Evolutionary conservation across 1,140 invertebrate species (phyloP), one percentile per base, ranked within the genome.

Genomic region (Luehdorfia chinensis): DNA sequence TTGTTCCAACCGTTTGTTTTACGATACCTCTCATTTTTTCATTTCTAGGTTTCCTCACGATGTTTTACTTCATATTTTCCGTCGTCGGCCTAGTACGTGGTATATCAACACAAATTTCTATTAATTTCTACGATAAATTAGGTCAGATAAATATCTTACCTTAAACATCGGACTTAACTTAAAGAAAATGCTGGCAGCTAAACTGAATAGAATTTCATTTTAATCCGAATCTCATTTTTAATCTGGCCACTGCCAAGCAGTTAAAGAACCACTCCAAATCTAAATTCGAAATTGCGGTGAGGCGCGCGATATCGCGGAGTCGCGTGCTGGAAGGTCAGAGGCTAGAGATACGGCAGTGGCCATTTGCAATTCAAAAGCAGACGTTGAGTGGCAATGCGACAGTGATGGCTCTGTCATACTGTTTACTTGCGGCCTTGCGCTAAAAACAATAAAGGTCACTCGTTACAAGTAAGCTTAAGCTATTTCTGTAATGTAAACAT

Each of bases 301-400:
- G 50, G 28, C 28, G 46, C 45, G 66, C 61, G 68, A 75, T 75
- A 75, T 69, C 60, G 54, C 62, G 51, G 28, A 41, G 43, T 77
- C 62, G 68, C 70, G 75, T 76, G 75, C 37, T 39, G 39, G 66
- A 81, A 76, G 77, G 75, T 63, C 68, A 68, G 41, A 59, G 37
- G 49, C 30, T 68, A 66, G 54, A 79, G 67, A 71, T 73, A 73
- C 51, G 27, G 31, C 41, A 32, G 44, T 31, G 28, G 51, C 48
- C 50, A 75, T 79, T 79, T 79, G 74, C 74, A 77, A 77, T 76
- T 79, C 75, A 75, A 63, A 59, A 67, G 52, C 50, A 59, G 53
- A 57, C 44, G 47, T 47, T 48, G 54, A 61, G 56, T 65, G 57
- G 56, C 65, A 60, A 54, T 61, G 66, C 71, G 70, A 67, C 68